Base-by-base conservation (phyloP, 2,797 vertebrate genomes). In the Jordanella pulchra region DNA sequence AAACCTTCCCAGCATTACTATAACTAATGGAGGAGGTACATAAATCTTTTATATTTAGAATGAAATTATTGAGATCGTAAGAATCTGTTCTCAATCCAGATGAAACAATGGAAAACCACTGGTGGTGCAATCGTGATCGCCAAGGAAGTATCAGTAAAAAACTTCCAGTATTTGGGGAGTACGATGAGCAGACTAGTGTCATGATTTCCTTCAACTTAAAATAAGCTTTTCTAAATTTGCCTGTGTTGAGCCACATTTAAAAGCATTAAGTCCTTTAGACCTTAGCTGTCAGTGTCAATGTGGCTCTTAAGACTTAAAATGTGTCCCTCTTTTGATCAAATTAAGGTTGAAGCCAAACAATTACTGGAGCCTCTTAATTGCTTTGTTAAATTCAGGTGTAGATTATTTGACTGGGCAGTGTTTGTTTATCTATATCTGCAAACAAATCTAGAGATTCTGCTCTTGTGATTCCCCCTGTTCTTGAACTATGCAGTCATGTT, bases 381-480 rank as follows among this genome's bases (percentile, higher is more conserved):
- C 7, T 64, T 44, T 44, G 1, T 25, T 44, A n/a, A 64, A 25
- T 63, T 54, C 1, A 25, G 25, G 3, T 13, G 53, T n/a, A 12
- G 25, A 27, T 27, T 50, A 13, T 30, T 48, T 50, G 47, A 18
- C 65, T 32, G 28, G 65, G 47, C 27, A 50, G 45, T 50, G 18
- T 23, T n/a, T 42, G 25, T 51, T 39, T 48, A 14, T 48, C 23
- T 60, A 23, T 25, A n/a, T 32, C 23, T n/a, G 4, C 65, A 63
- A 17, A 42, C 39, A 63, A 35, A 63, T 63, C 35, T n/a, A 18
- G 4, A 58, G 7, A 27, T 1, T 44, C 30, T 75, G 27, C 14
- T 60, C n/a, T 39, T 83, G 0, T 13, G 32, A 48, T 47, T 66
- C 58, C 15, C 21, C 28, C 42, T 71, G 17, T 48, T 66, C 35